Conservation (phyloP, 2,888 invertebrate genomes). For the Ariolimax columbianus region DNA sequence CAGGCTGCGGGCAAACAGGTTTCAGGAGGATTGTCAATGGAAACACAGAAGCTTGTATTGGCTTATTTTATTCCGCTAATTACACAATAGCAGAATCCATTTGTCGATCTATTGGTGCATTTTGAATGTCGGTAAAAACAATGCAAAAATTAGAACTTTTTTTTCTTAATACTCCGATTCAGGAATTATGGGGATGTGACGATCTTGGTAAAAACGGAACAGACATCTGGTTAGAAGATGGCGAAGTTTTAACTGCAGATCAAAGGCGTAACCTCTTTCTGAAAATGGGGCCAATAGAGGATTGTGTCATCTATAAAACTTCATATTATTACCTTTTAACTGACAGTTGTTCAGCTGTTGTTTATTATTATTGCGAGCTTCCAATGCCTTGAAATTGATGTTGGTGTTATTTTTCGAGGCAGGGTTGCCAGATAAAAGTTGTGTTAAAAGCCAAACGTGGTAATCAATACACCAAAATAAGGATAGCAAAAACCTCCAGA, state of each 20-base stretch:
- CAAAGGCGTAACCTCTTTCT: not conserved
- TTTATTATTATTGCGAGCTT: too few species aligned
- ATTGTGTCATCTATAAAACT: not conserved
- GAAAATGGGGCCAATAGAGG: not conserved
- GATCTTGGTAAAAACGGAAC: not conserved
- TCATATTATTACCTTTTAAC: not conserved
- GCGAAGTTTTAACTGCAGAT: not conserved
- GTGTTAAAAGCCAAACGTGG: too few species aligned
- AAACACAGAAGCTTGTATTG: not conserved
- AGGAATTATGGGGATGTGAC: not conserved
- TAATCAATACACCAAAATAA: too few species aligned
- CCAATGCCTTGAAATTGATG: too few species aligned
- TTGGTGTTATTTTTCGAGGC: too few species aligned
- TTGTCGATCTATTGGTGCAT: not conserved
- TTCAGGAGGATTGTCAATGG: not conserved
- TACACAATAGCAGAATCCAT: not conserved
- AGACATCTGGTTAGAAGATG: not conserved
- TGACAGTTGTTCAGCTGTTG: not conserved
- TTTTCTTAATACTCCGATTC: not conserved
- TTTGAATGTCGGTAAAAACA: slow-evolving; percentile 1
- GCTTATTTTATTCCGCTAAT: not conserved
- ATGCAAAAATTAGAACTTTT: not conserved
- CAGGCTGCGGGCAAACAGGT: not conserved
- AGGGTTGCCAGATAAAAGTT: too few species aligned
- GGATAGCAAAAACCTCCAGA: too few species aligned